Evolutionary conservation across 2,888 invertebrate genomes (phyloP).

Genomic region (Periphyllus acericola): DNA sequence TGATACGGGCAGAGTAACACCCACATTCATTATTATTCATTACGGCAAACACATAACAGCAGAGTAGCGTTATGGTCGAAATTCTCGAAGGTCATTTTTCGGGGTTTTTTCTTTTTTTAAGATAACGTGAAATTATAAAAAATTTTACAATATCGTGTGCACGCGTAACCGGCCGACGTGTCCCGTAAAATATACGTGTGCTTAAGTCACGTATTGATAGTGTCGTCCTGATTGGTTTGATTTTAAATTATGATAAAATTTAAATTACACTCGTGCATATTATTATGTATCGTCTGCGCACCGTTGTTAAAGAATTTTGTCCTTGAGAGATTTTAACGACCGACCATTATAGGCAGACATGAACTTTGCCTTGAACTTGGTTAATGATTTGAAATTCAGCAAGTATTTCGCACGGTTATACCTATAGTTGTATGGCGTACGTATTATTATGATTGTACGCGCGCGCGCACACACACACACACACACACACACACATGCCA

Average conservation of each 20-base stretch:
- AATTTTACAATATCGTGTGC: neutral
- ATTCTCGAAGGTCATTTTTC: conserved; percentile 31
- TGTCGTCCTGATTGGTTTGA: conserved; percentile 50
- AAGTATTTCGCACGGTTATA: conserved; percentile 55
- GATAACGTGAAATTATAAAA: neutral
- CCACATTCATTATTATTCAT: conserved; percentile 34
- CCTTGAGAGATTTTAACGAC: conserved; percentile 62
- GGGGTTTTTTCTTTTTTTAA: neutral
- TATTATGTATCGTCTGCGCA: conserved; percentile 43
- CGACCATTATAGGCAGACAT: conserved; percentile 53
- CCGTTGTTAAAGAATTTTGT: conserved; percentile 38
- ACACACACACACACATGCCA: neutral
- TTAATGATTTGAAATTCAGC: conserved; percentile 55
- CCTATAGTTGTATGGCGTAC: conserved; percentile 13
- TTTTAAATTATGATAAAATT: conserved; percentile 45
- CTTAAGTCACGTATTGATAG: conserved; percentile 46
- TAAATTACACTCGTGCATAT: conserved; percentile 44
- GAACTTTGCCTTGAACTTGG: conserved; percentile 62
- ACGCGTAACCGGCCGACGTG: neutral
- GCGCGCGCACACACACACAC: neutral
- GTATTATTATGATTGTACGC: conserved; percentile 42
- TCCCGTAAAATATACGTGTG: conserved; percentile 8
- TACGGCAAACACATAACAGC: neutral
- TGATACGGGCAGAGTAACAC: conserved; percentile 16
- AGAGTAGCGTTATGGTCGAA: conserved; percentile 31